A percentile compares a stretch with the other conserved stretches of the same genome.
phyloP scores from a whole-genome alignment of 2,888 invertebrate species.

The Quadroppia sp. region DNA sequence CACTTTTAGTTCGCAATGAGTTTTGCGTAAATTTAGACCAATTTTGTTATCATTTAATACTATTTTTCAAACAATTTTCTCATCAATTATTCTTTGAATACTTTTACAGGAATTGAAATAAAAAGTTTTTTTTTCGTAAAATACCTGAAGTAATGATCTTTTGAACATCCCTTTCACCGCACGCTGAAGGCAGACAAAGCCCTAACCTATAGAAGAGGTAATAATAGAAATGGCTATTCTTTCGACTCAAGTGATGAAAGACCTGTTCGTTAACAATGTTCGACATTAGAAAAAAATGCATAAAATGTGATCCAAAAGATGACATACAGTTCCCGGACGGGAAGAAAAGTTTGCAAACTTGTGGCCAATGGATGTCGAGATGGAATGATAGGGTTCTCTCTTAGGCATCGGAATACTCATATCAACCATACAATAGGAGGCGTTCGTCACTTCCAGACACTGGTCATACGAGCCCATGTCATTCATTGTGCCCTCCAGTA shows the following conservation, averaged over 20 bases:
- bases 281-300: too few species aligned
- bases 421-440: constrained; percentile 35
- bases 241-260: too few species aligned
- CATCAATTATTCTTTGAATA: too few species aligned
- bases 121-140: too few species aligned
- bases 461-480: constrained; percentile 38
- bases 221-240: constrained; percentile 42
- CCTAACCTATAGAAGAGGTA: constrained; percentile 41
- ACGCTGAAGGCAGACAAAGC: constrained; percentile 41
- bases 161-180: constrained; percentile 36
- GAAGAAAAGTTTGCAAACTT: too few species aligned
- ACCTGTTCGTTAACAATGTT: background rate
- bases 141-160: background rate
- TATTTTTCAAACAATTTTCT: too few species aligned
- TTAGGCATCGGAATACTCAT: constrained; percentile 27
- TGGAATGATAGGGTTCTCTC: constrained; percentile 13
- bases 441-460: constrained; percentile 13
- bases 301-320: too few species aligned
- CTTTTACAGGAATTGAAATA: too few species aligned
- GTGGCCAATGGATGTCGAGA: constrained; percentile 25
- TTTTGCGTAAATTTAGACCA: too few species aligned
- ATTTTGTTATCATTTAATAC: too few species aligned
- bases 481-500: background rate
- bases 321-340: constrained; percentile 8
- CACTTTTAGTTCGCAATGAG: too few species aligned